phyloP scores from a whole-genome alignment of 2,888 invertebrate genomes.

The Spodoptera littoralis region DNA sequence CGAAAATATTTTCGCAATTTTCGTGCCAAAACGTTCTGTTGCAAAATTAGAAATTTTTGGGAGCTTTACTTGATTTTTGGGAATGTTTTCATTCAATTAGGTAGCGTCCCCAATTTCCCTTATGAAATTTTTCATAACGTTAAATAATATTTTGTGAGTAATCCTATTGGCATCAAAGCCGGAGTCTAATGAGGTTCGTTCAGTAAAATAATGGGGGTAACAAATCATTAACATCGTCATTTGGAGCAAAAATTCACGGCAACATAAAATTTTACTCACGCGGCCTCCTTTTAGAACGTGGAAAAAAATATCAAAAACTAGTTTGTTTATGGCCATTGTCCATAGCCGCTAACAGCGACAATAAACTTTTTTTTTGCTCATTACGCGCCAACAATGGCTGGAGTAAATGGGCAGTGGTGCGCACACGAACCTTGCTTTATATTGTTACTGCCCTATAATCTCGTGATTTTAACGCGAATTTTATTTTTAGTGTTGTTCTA shows the following conservation, averaged over 20 bases:
- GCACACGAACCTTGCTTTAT: constrained; percentile 44
- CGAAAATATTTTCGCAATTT: constrained; percentile 8
- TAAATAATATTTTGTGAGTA: background rate
- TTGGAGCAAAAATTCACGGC: constrained; percentile 6
- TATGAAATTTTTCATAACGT: background rate
- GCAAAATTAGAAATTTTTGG: background rate
- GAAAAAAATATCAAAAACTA: constrained; percentile 55
- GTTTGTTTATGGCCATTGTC: constrained; percentile 69
- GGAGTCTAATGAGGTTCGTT: background rate
- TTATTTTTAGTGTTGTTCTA: constrained; percentile 48
- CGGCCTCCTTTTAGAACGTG: constrained; percentile 47
- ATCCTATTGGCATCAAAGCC: background rate
- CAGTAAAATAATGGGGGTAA: background rate
- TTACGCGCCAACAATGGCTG: constrained; percentile 70
- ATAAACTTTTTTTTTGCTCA: constrained; percentile 67
- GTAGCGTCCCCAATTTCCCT: background rate
- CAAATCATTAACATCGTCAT: background rate
- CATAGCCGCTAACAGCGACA: constrained; percentile 55
- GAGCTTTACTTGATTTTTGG: background rate
- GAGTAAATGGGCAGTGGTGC: constrained; percentile 62
- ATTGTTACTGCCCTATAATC: constrained; percentile 53
- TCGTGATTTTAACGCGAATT: constrained; percentile 41
- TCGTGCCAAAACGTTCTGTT: background rate
- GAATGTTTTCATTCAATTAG: too few relatives aligned
- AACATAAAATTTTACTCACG: constrained; percentile 37